Percentiles rank a stretch among this genome's conserved stretches.
Conservation (phyloP, 30 jellyfish, hydroid and myxozoan genomes). For the Turritopsis dohrnii region DNA sequence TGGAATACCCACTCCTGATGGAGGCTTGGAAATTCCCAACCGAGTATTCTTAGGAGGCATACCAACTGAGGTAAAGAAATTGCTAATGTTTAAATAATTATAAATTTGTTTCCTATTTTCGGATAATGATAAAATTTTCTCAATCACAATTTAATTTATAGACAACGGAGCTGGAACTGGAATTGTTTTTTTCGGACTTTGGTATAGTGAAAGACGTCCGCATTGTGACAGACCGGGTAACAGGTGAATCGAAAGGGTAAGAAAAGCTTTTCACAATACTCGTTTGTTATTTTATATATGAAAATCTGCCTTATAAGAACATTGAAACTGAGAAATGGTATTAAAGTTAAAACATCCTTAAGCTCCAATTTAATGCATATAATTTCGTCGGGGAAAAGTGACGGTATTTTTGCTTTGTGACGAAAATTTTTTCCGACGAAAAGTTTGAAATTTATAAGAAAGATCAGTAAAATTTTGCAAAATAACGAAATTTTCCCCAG, state of each 20-base stretch:
- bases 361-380: too few relatives aligned
- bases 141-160: constrained; percentile 19
- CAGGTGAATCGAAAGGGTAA: constrained; percentile 99
- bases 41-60: constrained; percentile 98
- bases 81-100: neutral
- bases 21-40: constrained; percentile 98
- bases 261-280: neutral
- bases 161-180: constrained; percentile 98
- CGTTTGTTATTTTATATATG: too few relatives aligned
- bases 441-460: too few relatives aligned
- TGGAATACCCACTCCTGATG: constrained; percentile 98
- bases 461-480: too few relatives aligned
- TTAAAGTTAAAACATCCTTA: too few relatives aligned
- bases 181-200: constrained; percentile 83
- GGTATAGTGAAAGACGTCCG: constrained; percentile 93
- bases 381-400: too few relatives aligned
- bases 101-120: neutral
- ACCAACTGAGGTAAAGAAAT: constrained; percentile 80
- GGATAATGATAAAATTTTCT: neutral
- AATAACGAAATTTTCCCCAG: too few relatives aligned
- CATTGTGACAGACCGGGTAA: constrained; percentile 95
- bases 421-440: too few relatives aligned
- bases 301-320: neutral
- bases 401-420: too few relatives aligned
- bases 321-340: too few relatives aligned